These are phyloP conservation scores for Polylopha cassiicola DNA, from an alignment of 2,888 invertebrate species.

Conservation along the genomic window DNA sequence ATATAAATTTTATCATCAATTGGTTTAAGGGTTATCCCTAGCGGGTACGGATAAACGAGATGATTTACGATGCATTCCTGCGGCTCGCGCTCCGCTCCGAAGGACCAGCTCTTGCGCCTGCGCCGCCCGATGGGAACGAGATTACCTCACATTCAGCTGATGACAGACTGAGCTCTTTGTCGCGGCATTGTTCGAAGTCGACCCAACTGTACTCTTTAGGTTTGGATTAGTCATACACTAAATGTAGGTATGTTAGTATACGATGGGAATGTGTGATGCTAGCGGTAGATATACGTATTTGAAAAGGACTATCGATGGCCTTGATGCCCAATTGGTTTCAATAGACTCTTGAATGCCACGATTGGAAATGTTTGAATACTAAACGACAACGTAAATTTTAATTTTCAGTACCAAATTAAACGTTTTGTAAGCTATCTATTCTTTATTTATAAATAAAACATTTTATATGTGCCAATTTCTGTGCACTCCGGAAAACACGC, in stretches of 20 bases:
- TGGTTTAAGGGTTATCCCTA: constrained; percentile 25
- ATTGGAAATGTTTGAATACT: constrained; percentile 13
- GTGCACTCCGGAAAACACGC: constrained; percentile 1
- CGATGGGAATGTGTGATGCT: constrained; percentile 16
- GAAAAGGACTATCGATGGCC: constrained; percentile 12
- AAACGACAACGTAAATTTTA: too few relatives aligned
- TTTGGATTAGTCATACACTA: constrained; percentile 34
- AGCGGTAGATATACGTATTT: background rate
- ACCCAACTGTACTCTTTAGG: constrained; percentile 26
- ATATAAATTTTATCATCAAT: too few relatives aligned
- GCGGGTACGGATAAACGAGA: constrained; percentile 36
- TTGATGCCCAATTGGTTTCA: constrained; percentile 15
- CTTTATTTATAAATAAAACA: too few relatives aligned
- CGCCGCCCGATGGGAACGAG: constrained; percentile 52
- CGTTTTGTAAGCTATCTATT: too few relatives aligned
- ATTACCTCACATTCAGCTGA: constrained; percentile 55
- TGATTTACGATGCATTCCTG: constrained; percentile 71
- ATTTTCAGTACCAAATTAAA: too few relatives aligned
- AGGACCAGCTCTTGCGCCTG: constrained; percentile 40
- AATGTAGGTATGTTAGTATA: constrained; percentile 21
- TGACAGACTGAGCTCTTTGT: constrained; percentile 54
- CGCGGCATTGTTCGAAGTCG: constrained; percentile 36
- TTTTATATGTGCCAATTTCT: too few relatives aligned
- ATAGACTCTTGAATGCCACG: constrained; percentile 7
- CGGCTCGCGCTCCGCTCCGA: constrained; percentile 40